phyloP scores from a whole-genome alignment of 2,888 invertebrate species.

The Spilarctia lutea region DNA sequence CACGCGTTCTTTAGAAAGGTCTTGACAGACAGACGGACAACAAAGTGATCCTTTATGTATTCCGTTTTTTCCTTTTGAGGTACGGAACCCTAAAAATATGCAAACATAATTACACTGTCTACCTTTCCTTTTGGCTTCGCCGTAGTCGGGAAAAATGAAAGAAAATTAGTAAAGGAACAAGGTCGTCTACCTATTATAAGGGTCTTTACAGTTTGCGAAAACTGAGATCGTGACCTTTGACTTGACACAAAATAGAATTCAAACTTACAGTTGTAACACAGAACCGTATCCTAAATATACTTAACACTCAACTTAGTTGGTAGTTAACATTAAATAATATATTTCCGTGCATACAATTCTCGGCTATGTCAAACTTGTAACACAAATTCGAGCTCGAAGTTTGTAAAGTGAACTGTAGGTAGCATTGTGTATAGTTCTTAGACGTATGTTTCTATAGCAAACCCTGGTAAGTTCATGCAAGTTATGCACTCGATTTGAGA shows the following conservation, averaged over 20 bases:
- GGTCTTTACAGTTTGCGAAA: background rate
- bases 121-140: too few relatives aligned
- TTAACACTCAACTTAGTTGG: slow-evolving; percentile 19
- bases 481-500: slow-evolving; percentile 73
- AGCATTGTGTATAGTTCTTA: slow-evolving; percentile 27
- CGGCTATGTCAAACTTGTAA: slow-evolving; percentile 43
- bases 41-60: too few relatives aligned
- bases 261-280: background rate
- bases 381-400: slow-evolving; percentile 47
- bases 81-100: too few relatives aligned
- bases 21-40: too few relatives aligned
- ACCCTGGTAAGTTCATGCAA: slow-evolving; percentile 60
- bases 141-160: too few relatives aligned
- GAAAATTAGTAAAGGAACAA: background rate
- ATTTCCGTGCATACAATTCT: slow-evolving; percentile 21
- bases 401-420: slow-evolving; percentile 27
- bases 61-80: too few relatives aligned
- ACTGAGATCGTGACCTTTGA: background rate
- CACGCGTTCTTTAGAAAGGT: too few relatives aligned
- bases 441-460: slow-evolving; percentile 53
- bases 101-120: too few relatives aligned
- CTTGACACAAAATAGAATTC: background rate
- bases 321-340: slow-evolving; percentile 34
- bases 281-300: background rate
- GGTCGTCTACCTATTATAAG: background rate